Percentiles rank a stretch among this genome's conserved stretches.
These are phyloP conservation scores for Dolichoris vasculosae DNA, from an alignment of 1,140 invertebrate species.

Conservation along the genomic window DNA sequence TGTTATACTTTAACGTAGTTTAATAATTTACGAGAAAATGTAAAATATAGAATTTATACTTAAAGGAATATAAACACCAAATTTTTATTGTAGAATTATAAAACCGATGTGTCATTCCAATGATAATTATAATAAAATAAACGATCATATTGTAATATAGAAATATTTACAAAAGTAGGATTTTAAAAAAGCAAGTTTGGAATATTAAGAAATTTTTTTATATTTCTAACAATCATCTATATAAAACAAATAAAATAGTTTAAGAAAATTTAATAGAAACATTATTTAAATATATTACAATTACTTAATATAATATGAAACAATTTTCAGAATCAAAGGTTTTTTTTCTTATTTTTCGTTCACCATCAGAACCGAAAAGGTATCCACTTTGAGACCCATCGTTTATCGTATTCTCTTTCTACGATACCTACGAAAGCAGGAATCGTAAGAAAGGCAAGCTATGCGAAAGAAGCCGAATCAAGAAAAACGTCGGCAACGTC, in stretches of 20 bases:
- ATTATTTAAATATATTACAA: background rate
- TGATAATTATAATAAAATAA: background rate
- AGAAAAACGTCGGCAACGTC: background rate
- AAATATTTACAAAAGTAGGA: background rate
- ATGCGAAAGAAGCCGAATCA: conserved; percentile 15
- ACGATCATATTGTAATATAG: background rate
- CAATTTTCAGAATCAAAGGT: background rate
- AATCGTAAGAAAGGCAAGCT: background rate
- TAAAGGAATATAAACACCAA: background rate
- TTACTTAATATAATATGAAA: background rate
- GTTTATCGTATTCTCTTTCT: conserved; percentile 17
- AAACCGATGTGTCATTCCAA: background rate
- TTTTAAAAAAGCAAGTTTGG: background rate
- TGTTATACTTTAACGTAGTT: background rate
- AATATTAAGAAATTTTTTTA: background rate
- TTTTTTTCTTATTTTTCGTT: background rate
- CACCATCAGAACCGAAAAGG: background rate
- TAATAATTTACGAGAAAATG: background rate
- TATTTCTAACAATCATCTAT: background rate
- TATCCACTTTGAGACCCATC: background rate
- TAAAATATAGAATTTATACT: background rate
- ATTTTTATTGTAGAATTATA: background rate
- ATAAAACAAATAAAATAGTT: background rate
- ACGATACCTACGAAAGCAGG: conserved; percentile 7
- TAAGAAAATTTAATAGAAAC: background rate